Evolutionary conservation across 2,113 vertebrate species (phyloP).

Genomic region (Ondatra zibethicus): DNA sequence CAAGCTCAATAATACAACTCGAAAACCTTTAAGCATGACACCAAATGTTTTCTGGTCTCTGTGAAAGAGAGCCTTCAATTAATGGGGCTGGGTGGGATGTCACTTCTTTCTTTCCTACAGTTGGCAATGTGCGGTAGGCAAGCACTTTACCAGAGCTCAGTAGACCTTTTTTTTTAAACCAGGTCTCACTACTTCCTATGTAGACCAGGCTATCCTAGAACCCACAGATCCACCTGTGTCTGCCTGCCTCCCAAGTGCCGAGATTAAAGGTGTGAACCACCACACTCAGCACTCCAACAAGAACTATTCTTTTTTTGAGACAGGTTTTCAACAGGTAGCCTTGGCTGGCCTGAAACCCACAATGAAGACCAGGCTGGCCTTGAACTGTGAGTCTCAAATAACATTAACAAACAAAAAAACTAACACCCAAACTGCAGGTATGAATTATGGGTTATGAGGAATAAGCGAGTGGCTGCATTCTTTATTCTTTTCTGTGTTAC

Average conservation of each 20-base stretch:
- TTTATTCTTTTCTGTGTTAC: background rate
- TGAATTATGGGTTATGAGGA: background rate
- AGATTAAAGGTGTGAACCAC: background rate
- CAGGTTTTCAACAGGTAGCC: background rate
- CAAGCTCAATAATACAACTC: slow-evolving; percentile 13
- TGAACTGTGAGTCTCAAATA: background rate
- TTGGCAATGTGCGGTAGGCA: background rate
- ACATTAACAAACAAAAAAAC: background rate
- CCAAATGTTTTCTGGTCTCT: slow-evolving; percentile 37
- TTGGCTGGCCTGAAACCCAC: background rate
- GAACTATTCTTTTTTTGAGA: background rate
- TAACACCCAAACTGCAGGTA: background rate
- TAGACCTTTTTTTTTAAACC: background rate
- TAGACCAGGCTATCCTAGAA: background rate
- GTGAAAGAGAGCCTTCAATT: background rate
- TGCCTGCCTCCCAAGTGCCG: background rate
- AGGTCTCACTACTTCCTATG: background rate
- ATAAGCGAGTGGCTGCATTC: background rate
- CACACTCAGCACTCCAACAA: background rate
- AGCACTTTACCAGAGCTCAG: background rate
- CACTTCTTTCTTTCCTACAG: background rate
- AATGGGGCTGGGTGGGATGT: background rate
- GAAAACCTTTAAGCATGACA: slow-evolving; percentile 31
- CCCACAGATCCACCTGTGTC: background rate
- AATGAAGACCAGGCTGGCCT: background rate